Conservation (phyloP, 2,888 invertebrate genomes). For the Leptopilina myrica region DNA sequence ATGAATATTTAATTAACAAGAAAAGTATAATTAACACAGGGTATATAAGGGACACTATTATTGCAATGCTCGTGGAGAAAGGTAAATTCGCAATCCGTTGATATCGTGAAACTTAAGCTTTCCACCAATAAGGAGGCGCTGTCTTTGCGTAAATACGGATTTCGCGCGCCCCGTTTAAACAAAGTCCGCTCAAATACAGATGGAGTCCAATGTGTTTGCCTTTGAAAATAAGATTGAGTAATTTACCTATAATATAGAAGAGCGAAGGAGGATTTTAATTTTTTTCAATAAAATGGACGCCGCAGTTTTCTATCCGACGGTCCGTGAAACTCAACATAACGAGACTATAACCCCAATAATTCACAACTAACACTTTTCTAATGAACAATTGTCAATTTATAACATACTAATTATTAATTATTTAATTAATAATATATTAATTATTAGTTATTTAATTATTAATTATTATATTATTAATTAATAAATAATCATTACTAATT, state of each 20-base stretch:
- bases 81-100: slow-evolving; percentile 70
- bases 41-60: slow-evolving; percentile 48
- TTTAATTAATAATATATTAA: too few relatives aligned
- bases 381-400: too few relatives aligned
- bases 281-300: slow-evolving; percentile 48
- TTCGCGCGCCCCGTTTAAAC: slow-evolving; percentile 74
- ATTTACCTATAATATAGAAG: slow-evolving; percentile 64
- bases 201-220: slow-evolving; percentile 73
- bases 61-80: slow-evolving; percentile 62
- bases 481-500: too few relatives aligned
- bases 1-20: not conserved
- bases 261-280: slow-evolving; percentile 47
- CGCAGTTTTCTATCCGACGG: not conserved
- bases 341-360: too few relatives aligned
- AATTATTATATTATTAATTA: too few relatives aligned
- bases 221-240: slow-evolving; percentile 73
- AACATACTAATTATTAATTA: too few relatives aligned
- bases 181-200: slow-evolving; percentile 75
- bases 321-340: not conserved
- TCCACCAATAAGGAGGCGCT: slow-evolving; percentile 64
- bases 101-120: slow-evolving; percentile 64
- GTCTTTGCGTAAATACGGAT: slow-evolving; percentile 75
- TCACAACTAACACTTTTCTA: too few relatives aligned
- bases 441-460: too few relatives aligned
- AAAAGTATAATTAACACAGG: not conserved